Evolutionary conservation across 2,113 vertebrate species (phyloP).

Genomic region (Lipotes vexillifer): DNA sequence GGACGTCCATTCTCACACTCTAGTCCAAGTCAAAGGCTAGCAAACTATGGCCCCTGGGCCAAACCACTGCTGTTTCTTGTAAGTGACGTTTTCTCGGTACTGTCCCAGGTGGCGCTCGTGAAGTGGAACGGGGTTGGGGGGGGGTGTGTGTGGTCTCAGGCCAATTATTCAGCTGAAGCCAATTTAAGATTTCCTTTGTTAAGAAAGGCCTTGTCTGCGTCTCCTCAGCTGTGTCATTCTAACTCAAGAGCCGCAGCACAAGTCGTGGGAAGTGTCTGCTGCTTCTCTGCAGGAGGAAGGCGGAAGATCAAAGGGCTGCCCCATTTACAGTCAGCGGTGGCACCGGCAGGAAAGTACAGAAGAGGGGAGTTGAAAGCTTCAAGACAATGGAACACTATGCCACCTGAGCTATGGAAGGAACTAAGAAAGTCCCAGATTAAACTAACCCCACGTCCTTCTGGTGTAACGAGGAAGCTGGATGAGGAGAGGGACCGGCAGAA

Average conservation of each 20-base stretch:
- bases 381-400: neutral
- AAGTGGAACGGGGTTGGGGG: neutral
- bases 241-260: neutral
- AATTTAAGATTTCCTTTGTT: neutral
- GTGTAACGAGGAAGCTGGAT: neutral
- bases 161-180: neutral
- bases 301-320: neutral
- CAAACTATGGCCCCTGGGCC: neutral
- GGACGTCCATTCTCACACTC: neutral
- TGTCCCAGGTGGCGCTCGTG: neutral
- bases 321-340: fast-evolving
- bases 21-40: neutral
- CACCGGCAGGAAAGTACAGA: neutral
- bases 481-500: neutral
- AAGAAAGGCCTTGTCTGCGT: neutral
- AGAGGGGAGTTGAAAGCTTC: neutral
- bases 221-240: neutral
- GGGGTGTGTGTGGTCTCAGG: too few species aligned
- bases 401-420: neutral
- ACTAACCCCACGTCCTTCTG: neutral
- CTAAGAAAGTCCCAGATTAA: neutral
- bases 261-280: neutral
- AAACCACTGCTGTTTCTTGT: too few species aligned
- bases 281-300: neutral
- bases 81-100: neutral